These are phyloP conservation scores for Ochropleura plecta DNA, from an alignment of 2,888 invertebrate genomes.

Conservation along the genomic window DNA sequence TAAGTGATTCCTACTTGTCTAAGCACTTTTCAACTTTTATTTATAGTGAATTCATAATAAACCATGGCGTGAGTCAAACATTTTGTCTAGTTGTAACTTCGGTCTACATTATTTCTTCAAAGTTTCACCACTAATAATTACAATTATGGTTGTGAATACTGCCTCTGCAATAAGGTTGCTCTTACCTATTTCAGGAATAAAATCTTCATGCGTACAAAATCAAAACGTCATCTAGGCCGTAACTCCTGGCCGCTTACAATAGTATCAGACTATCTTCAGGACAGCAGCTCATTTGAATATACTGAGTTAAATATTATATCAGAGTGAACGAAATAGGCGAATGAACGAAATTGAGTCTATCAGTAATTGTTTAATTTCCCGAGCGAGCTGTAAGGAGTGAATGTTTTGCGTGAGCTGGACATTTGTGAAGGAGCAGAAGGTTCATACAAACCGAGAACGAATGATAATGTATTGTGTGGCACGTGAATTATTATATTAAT, in stretches of 20 bases:
- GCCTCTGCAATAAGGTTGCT: background rate
- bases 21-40: background rate
- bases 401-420: conserved; percentile 21
- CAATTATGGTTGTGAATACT: conserved; percentile 5
- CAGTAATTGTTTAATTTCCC: conserved; percentile 52
- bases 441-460: background rate
- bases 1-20: background rate
- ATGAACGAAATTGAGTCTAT: conserved; percentile 37
- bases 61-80: background rate
- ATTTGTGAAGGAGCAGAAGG: conserved; percentile 10
- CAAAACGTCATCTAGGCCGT: conserved; percentile 14
- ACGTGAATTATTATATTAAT: background rate
- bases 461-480: background rate
- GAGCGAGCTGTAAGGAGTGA: conserved; percentile 34
- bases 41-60: background rate
- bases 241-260: conserved; percentile 36
- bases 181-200: conserved; percentile 21
- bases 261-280: conserved; percentile 36
- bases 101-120: background rate
- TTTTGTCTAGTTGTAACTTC: background rate
- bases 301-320: conserved; percentile 26
- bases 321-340: conserved; percentile 19
- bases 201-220: conserved; percentile 23
- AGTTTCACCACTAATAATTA: background rate
- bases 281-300: conserved; percentile 33